Base-by-base conservation (phyloP, 2,888 invertebrate genomes). In the Agrochola circellaris region DNA sequence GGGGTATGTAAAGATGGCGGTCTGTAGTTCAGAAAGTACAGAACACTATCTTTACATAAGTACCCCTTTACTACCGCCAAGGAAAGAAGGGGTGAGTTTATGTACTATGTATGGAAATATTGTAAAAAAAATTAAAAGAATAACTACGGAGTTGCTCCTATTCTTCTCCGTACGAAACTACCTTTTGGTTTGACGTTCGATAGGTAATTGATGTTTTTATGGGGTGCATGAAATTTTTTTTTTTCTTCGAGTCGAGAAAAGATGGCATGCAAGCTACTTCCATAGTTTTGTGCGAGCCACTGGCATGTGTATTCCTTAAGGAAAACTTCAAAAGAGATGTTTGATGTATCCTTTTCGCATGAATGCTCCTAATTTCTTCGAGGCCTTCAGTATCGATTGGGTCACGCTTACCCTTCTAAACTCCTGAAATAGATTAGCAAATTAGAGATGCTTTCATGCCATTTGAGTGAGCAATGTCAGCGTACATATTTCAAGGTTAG, bases 381-480 rank as follows among this genome's bases (percentile, higher is more conserved):
- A 58, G 20, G 73, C 75, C 62, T 65, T 68, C 42, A 70, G 26
- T 79, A 79, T 86, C 66, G 75, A 83, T 83, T 71, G 60, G 71
- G 71, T 45, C 65, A 69, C 65, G 71, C 54, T 61, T 65, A 73
- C 77, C 73, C 73, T 75, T 86, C 72, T 60, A 58, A 69, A 81
- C 15, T 66, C 85, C 72, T 66, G 62, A 84, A 85, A 85, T 87
- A 85, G 87, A 83, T 58, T 3, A 34, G 71, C 48, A 48, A 77
- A 86, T 86, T 86, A 78, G 64, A 71, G 23, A 60, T 68, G 83
- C 79, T 83, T 72, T 65, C 68, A 58, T 74, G 38, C 23, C 86
- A 68, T 69, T 62, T 54, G 45, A 83, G 72, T 66, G 83, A 78
- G n/a, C 83, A 82, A 66, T 62, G 38, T 65, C 38, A 48, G 54